A percentile compares a stretch with the other conserved stretches of the same genome.
These are phyloP conservation scores for Lycaon pictus DNA, from an alignment of 2,113 vertebrate species.

Conservation along the genomic window DNA sequence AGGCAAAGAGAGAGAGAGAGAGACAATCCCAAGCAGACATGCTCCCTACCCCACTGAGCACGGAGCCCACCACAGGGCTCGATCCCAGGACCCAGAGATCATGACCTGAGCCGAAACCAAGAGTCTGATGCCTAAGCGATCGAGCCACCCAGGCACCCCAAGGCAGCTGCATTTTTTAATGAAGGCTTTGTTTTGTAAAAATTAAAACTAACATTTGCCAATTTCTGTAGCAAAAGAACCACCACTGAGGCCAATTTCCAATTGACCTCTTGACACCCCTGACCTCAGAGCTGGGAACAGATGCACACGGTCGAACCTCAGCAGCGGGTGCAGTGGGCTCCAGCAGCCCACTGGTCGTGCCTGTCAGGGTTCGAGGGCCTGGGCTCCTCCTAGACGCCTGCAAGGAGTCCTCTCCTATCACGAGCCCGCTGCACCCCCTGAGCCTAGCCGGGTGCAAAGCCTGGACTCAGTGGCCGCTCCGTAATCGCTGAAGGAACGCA, in stretches of 20 bases:
- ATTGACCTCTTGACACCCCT: not conserved
- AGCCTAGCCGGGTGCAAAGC: not conserved
- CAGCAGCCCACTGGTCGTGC: accelerated
- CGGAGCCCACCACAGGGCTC: not conserved
- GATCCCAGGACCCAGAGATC: not conserved
- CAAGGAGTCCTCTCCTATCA: not conserved
- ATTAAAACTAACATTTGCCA: not conserved
- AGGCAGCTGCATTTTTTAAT: not conserved
- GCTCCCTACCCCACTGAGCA: not conserved
- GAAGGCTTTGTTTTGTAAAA: not conserved
- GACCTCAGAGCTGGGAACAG: not conserved
- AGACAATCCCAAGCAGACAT: not conserved
- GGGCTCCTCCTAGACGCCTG: not conserved
- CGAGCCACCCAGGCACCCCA: not conserved
- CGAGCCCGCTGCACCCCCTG: not conserved
- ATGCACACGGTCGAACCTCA: accelerated
- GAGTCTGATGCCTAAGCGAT: not conserved
- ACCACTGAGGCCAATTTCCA: not conserved
- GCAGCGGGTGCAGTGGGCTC: not conserved
- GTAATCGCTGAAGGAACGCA: not conserved
- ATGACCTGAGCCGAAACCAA: not conserved
- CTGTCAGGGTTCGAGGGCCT: accelerated
- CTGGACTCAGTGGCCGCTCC: accelerated
- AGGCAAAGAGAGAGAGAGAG: not conserved
- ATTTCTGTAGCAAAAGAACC: not conserved